Evolutionary conservation across 2,888 invertebrate genomes (phyloP), one percentile per base, ranked within the genome.

Genomic region (Herminia tarsipennalis): DNA sequence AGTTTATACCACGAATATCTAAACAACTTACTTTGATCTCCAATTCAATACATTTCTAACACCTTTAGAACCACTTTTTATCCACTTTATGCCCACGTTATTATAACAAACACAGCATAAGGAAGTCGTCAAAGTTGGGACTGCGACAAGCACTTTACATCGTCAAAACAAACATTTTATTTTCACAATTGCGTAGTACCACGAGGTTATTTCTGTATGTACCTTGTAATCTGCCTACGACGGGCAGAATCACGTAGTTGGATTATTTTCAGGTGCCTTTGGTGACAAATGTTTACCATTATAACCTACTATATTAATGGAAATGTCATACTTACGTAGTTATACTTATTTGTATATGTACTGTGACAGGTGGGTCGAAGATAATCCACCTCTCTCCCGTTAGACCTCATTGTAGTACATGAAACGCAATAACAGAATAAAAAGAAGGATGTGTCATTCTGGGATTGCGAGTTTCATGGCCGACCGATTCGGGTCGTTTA

Each of bases 101-200:
- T 18, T 34, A 24, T 12, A 28, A 30, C 22, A 42, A 44, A 44
- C 36, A 24, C 24, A 14, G 33, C 66, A 65, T 30, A 65, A 65
- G 66, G 45, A 61, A 65, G 33, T 35, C 38, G 30, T 61, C 66
- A 44, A 32, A 34, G 34, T 27, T 17, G 24, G 32, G 20, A 25
- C 36, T 40, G 28, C 34, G 51, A 53, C 53, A 66, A 29, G 33
- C 55, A 52, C 64, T 62, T 44, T 30, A 34, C 41, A 32, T 41
- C 52, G 63, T 52, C 63, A 48, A 54, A 57, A 66, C 64, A 66
- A 46, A 55, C 63, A 48, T 37, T 50, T 60, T 66, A 68, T 66
- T 66, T 66, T 53, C 68, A 68, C 66, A 68, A 66, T 68, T 68
- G 62, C 51, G 54, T 60, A 34, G 34, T 47, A 17, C 3, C n/a